Percentiles rank a stretch among this genome's conserved stretches.
Conservation (phyloP, 1,140 invertebrate genomes). For the Campoletis sonorensis region DNA sequence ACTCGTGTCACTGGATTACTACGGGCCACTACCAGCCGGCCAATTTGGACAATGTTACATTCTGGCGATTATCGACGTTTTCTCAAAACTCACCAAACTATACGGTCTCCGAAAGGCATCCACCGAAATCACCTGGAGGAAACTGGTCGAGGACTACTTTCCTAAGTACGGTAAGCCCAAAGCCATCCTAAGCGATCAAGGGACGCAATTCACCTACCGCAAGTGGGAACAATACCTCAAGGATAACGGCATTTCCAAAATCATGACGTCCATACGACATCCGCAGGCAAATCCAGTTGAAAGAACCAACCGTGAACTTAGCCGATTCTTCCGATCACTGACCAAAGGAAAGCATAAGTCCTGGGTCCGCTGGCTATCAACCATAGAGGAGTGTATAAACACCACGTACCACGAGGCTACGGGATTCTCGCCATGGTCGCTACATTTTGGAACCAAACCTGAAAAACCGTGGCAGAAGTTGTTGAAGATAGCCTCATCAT, state of each 20-base stretch:
- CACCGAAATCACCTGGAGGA: conserved; percentile 30
- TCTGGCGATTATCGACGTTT: conserved; percentile 66
- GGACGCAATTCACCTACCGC: conserved; percentile 16
- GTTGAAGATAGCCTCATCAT: no score
- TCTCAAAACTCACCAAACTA: conserved; percentile 70
- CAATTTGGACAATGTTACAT: conserved; percentile 70
- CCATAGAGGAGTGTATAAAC: no score
- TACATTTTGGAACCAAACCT: no score
- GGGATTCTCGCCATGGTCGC: no score
- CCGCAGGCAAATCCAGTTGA: conserved; percentile 23
- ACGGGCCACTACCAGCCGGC: conserved; percentile 59
- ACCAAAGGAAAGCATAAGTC: neutral
- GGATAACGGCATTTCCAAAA: neutral
- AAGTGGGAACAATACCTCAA: neutral
- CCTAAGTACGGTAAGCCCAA: conserved; percentile 4
- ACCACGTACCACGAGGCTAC: no score
- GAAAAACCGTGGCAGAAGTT: no score
- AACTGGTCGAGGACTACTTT: conserved; percentile 11
- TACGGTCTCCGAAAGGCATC: conserved; percentile 63
- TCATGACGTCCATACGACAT: neutral
- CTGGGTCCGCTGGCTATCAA: no score
- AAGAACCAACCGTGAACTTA: conserved; percentile 6
- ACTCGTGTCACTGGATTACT: neutral
- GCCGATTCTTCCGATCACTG: neutral
- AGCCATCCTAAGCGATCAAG: neutral